A percentile compares a stretch with the other conserved stretches of the same genome.
Conservation (phyloP, 2,888 invertebrate genomes). For the Brachylomia viminalis region DNA sequence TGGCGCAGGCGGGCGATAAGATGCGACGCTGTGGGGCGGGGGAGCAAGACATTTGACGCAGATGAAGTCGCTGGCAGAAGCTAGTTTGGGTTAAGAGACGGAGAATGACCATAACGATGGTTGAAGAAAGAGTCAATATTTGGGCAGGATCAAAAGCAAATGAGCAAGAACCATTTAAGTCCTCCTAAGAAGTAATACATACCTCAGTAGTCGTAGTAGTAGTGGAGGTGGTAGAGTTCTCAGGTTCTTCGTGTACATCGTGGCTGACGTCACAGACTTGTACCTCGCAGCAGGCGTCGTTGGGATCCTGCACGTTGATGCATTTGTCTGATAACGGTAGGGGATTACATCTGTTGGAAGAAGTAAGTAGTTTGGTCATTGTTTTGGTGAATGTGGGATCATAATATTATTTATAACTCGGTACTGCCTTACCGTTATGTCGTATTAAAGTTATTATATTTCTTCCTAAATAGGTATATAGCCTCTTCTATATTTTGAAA, state of each 20-base stretch:
- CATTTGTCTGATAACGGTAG: slow-evolving; percentile 92
- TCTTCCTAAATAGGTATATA: background rate
- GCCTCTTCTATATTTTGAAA: background rate
- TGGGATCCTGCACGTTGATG: slow-evolving; percentile 95
- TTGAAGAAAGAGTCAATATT: background rate
- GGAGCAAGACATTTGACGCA: no score
- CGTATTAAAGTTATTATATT: background rate
- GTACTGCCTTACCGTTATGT: background rate
- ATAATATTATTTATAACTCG: no score
- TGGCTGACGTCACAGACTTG: slow-evolving; percentile 96
- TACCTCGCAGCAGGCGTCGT: slow-evolving; percentile 95
- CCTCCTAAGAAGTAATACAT: background rate
- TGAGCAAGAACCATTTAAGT: background rate
- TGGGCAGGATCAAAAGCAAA: background rate
- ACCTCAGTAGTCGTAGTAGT: slow-evolving; percentile 72
- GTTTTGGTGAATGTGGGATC: background rate
- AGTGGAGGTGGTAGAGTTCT: slow-evolving; percentile 77
- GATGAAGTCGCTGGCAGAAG: no score
- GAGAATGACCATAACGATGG: background rate
- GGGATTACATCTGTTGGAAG: slow-evolving; percentile 90
- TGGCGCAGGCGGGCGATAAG: no score
- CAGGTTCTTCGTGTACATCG: slow-evolving; percentile 92
- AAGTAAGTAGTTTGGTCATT: background rate
- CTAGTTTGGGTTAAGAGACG: background rate
- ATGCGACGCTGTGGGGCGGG: no score